Base-by-base conservation (phyloP, 2,113 vertebrate genomes). In the Percopsis transmontana region DNA sequence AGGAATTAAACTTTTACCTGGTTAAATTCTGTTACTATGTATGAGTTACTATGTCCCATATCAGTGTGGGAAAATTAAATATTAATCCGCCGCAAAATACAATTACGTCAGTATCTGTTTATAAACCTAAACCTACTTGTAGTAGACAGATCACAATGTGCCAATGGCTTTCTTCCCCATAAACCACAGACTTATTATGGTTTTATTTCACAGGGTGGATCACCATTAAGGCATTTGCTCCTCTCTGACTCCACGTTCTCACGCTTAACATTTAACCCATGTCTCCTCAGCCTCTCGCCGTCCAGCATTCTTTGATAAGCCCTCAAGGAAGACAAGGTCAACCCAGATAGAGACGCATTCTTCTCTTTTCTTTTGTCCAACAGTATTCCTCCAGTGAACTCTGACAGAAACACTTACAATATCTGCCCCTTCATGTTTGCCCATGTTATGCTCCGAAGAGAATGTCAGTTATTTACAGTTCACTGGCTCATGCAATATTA, bases 281-380 rank as follows among this genome's bases (percentile, higher is more conserved):
- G 47, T 66, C 68, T 83, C 50, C 68, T 69, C 27, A 63, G 55
- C 67, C 73, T 66, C 57, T 71, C 42, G 47, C 21, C n/a, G 54
- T 55, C 60, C 42, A 40, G 45, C 75, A 66, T 76, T 77, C 27
- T 47, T 76, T 66, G 83, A 86, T 91, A 84, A 88, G 67, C 70
- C 66, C 75, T 54, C 15, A 27, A 68, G 74, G 63, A 48, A 45
- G 60, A 59, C 5, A 23, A 61, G 82, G 81, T 84, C 85, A 74
- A 19, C 42, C 21, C 16, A 21, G 73, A 87, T 87, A 77, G 77
- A 86, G 68, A 67, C 18, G 50, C 69, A 75, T 74, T 88, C 66
- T 82, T 84, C 75, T 60, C 62, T 78, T 33, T 33, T 33, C 27
- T 33, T 33, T 33, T 33, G 27, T 33, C 15, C 12, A 20, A 64